Evolutionary conservation across 2,888 invertebrate genomes (phyloP).

Genomic region (Plagodis pulveraria): DNA sequence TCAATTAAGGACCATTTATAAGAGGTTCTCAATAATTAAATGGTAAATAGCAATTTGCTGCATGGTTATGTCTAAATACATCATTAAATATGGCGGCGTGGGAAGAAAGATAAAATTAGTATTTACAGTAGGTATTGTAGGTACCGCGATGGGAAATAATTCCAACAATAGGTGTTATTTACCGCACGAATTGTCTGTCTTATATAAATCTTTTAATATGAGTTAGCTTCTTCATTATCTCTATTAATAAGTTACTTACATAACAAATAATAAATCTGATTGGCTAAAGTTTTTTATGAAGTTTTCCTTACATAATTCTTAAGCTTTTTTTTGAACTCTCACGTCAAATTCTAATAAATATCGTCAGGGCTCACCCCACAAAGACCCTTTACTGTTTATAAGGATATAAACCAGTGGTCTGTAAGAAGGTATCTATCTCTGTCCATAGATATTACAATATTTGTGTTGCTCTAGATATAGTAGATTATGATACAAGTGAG

Average conservation of each 20-base stretch:
- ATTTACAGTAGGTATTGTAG: neutral
- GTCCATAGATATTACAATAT: no score
- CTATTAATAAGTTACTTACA: no score
- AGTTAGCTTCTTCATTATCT: no score
- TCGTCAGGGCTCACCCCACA: no score
- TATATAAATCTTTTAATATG: no score
- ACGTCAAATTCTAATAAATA: no score
- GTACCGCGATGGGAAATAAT: neutral
- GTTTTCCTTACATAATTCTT: neutral
- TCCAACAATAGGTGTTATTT: neutral
- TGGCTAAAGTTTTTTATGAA: neutral
- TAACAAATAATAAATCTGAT: no score
- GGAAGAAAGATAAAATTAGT: neutral
- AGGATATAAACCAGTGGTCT: no score
- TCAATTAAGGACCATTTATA: conserved; percentile 6
- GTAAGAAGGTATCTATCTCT: no score
- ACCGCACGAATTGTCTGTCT: neutral
- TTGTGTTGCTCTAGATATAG: no score
- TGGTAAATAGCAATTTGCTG: conserved; percentile 7
- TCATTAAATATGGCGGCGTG: conserved; percentile 16
- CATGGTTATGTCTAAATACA: conserved; percentile 19
- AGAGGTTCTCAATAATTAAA: conserved; percentile 18
- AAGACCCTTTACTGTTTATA: no score
- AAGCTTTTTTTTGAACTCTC: neutral
- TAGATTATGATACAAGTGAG: no score